Conservation (phyloP, 2,888 invertebrate genomes). For the Ornithoptera alexandrae region DNA sequence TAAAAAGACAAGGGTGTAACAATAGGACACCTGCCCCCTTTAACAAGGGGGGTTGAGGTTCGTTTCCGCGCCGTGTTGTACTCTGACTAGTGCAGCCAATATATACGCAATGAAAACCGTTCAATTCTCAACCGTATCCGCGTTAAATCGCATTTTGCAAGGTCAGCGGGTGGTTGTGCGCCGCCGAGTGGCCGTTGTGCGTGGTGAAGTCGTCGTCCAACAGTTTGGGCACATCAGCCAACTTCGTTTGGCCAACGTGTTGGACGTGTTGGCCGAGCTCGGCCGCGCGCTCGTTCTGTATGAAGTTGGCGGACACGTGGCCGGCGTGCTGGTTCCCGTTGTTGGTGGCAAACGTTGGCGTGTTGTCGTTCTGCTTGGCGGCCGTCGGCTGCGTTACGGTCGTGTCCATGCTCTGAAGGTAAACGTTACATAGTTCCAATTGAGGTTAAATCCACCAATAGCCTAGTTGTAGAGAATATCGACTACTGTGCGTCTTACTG, state of each 20-base stretch:
- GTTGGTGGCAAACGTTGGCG: conserved; percentile 42
- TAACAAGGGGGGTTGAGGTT: not conserved
- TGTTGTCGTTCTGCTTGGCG: conserved; percentile 43
- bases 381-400: conserved; percentile 44
- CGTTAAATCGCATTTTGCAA: conserved; percentile 69
- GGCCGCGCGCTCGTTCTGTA: conserved; percentile 58
- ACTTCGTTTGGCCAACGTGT: conserved; percentile 31
- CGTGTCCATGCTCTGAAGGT: conserved; percentile 62
- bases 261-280: conserved; percentile 45
- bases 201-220: conserved; percentile 66
- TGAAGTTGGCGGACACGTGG: conserved; percentile 62
- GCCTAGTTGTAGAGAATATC: no score
- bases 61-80: conserved; percentile 27
- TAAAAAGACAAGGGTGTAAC: not conserved
- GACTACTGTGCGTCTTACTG: no score
- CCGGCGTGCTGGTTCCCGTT: conserved; percentile 61
- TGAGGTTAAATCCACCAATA: no score
- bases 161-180: conserved; percentile 61
- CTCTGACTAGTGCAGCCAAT: conserved; percentile 50
- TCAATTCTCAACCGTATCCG: conserved; percentile 44
- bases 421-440: no score
- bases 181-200: conserved; percentile 66
- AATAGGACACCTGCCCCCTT: not conserved
- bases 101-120: conserved; percentile 54
- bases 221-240: conserved; percentile 47